Evolutionary conservation across 2,888 invertebrate species (phyloP).

Genomic region (Pyrocoelia pectoralis): DNA sequence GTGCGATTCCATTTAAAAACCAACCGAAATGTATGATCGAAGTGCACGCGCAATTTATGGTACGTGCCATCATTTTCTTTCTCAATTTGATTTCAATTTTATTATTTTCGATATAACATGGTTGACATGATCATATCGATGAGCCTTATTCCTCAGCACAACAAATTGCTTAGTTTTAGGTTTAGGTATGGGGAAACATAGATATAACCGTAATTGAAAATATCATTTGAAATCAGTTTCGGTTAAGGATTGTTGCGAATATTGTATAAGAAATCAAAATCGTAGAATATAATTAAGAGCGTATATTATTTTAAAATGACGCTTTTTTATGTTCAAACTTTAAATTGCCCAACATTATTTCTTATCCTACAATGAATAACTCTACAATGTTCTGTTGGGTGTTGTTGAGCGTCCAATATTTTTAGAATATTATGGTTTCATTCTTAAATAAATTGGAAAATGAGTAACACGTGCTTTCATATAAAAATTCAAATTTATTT

Average conservation of each 20-base stretch:
- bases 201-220: slow-evolving; percentile 21
- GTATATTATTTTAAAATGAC: slow-evolving; percentile 14
- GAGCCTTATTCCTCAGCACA: slow-evolving; percentile 33
- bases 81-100: background rate
- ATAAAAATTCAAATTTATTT: no score
- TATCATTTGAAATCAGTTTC: slow-evolving; percentile 27
- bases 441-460: no score
- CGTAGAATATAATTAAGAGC: slow-evolving; percentile 15
- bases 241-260: slow-evolving; percentile 21
- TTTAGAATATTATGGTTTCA: no score
- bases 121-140: slow-evolving; percentile 34
- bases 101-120: slow-evolving; percentile 10
- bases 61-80: slow-evolving; percentile 3
- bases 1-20: slow-evolving; percentile 23
- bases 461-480: no score
- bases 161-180: slow-evolving; percentile 27
- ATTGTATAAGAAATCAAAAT: slow-evolving; percentile 32
- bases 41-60: slow-evolving; percentile 4
- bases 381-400: no score
- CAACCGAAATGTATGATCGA: slow-evolving; percentile 6
- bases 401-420: no score
- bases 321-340: background rate
- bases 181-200: slow-evolving; percentile 20
- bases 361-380: no score
- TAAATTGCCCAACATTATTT: no score